Conservation (phyloP, 2,888 invertebrate genomes). For the Lottia gigantea region DNA sequence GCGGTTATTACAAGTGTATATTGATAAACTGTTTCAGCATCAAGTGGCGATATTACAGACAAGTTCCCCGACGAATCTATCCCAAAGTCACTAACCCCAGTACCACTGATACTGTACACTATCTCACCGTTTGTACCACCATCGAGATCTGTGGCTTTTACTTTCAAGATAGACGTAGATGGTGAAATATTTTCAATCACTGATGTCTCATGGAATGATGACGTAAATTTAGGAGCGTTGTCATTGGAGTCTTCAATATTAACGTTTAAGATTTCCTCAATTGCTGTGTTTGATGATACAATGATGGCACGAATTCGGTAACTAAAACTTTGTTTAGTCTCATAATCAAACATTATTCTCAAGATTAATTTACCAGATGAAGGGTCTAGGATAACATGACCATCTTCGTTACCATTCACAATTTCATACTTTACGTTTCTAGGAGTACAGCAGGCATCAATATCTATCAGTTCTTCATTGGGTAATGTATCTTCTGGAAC, state of each 20-base stretch:
- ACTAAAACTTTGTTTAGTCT: slow-evolving; percentile 26
- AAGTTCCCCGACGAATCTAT: slow-evolving; percentile 36
- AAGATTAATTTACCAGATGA: slow-evolving; percentile 41
- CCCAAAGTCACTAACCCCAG: slow-evolving; percentile 36
- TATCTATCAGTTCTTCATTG: neutral
- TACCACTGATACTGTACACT: slow-evolving; percentile 42
- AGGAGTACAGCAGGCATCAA: neutral
- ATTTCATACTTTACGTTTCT: slow-evolving; percentile 79
- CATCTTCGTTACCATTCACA: slow-evolving; percentile 84
- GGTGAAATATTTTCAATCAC: slow-evolving; percentile 37
- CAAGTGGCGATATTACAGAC: slow-evolving; percentile 30
- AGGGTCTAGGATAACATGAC: neutral
- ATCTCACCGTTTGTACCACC: slow-evolving; percentile 43
- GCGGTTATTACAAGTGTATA: slow-evolving; percentile 35
- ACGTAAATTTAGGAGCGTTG: slow-evolving; percentile 38
- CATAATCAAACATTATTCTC: slow-evolving; percentile 38
- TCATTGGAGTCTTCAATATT: slow-evolving; percentile 49
- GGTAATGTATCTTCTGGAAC: neutral
- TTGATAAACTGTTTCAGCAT: slow-evolving; percentile 20
- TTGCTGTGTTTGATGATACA: slow-evolving; percentile 28
- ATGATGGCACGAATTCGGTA: slow-evolving; percentile 35
- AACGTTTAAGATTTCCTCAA: slow-evolving; percentile 31
- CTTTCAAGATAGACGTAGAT: slow-evolving; percentile 24
- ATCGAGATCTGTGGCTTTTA: slow-evolving; percentile 48
- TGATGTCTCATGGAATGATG: slow-evolving; percentile 29